phyloP scores from a whole-genome alignment of 2,113 vertebrate species.

The Neolamprologus ventralis region DNA sequence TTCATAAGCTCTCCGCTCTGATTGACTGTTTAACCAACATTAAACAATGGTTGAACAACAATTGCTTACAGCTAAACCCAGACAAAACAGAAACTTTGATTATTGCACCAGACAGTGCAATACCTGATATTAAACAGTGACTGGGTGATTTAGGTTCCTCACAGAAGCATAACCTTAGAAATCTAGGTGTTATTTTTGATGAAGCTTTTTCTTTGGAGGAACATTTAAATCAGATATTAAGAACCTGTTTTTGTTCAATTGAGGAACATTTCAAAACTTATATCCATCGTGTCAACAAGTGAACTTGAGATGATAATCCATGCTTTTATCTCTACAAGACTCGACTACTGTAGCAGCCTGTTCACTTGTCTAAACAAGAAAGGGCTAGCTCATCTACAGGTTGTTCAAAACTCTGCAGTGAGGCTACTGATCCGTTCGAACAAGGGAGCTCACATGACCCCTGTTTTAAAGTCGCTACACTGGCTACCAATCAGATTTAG shows the following conservation, averaged over 20 bases:
- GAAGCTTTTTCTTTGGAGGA: neutral
- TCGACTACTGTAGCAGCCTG: neutral
- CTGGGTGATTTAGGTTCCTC: neutral
- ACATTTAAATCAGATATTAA: neutral
- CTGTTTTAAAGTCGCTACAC: neutral
- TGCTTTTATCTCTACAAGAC: neutral
- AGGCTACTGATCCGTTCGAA: rapidly evolving
- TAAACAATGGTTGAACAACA: neutral
- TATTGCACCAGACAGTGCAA: neutral
- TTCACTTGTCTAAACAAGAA: neutral
- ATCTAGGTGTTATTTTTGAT: neutral
- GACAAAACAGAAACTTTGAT: neutral
- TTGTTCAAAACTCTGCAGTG: neutral
- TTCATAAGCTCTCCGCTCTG: rapidly evolving
- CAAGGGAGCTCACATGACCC: neutral
- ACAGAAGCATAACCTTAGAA: rapidly evolving
- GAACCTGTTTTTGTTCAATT: neutral
- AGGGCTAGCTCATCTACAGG: neutral
- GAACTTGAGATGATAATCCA: neutral
- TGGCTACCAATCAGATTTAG: neutral
- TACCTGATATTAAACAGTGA: neutral
- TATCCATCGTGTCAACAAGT: neutral
- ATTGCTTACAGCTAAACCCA: neutral
- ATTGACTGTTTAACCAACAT: neutral
- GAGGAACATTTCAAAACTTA: neutral